These are phyloP conservation scores for Ectemnius cavifrons DNA, from an alignment of 2,888 invertebrate species.

Conservation along the genomic window DNA sequence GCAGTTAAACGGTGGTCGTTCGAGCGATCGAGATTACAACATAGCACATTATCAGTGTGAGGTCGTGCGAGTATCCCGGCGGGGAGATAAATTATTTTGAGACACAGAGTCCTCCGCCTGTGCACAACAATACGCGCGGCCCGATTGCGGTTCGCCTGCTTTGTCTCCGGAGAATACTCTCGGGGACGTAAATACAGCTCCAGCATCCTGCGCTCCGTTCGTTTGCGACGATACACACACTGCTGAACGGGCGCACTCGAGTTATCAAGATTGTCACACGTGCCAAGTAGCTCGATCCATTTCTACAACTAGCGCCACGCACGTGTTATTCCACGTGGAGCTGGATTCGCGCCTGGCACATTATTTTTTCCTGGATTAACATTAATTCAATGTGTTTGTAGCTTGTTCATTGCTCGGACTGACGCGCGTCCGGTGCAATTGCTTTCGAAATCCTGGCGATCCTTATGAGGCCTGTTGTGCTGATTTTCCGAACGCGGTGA, in stretches of 20 bases:
- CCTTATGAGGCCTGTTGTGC: too few species aligned
- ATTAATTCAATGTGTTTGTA: too few species aligned
- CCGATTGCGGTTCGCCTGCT: slow-evolving; percentile 63
- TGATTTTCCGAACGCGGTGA: too few species aligned
- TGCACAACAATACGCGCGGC: slow-evolving; percentile 51
- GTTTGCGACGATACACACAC: slow-evolving; percentile 61
- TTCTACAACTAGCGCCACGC: slow-evolving; percentile 19
- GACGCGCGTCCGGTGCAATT: too few species aligned
- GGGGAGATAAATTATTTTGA: slow-evolving; percentile 62
- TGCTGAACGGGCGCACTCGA: slow-evolving; percentile 48
- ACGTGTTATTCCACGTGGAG: slow-evolving; percentile 2
- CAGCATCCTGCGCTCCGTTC: slow-evolving; percentile 67
- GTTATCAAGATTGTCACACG: slow-evolving; percentile 64
- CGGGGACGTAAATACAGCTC: slow-evolving; percentile 63
- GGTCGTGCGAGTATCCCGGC: slow-evolving; percentile 28
- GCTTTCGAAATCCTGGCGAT: too few species aligned
- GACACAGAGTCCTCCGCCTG: slow-evolving; percentile 26
- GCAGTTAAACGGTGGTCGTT: neutral
- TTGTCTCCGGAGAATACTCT: slow-evolving; percentile 63
- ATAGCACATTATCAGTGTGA: slow-evolving; percentile 48
- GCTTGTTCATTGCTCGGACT: too few species aligned
- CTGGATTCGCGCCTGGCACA: too few species aligned
- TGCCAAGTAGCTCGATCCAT: slow-evolving; percentile 54
- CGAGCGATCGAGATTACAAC: slow-evolving; percentile 43
- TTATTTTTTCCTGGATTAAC: too few species aligned